A percentile compares a stretch with the other conserved stretches of the same genome.
Conservation (phyloP, 2,797 vertebrate species). For the Crax fasciolata region DNA sequence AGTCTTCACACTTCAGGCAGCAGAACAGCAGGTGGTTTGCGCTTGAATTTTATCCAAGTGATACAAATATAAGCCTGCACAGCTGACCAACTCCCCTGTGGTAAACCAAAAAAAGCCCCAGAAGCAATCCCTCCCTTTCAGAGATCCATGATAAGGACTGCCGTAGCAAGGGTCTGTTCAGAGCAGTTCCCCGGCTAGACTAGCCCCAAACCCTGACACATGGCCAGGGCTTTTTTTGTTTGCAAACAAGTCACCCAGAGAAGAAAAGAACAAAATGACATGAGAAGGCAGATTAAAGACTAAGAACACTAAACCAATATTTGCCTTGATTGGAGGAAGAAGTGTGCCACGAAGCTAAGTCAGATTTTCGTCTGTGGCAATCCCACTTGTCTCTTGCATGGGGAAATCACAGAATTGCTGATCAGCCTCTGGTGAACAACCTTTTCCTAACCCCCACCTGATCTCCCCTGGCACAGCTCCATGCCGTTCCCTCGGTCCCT, state of each 20-base stretch:
- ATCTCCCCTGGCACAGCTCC: not conserved
- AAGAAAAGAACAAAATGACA: not conserved
- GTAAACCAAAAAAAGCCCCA: not conserved
- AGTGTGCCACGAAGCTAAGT: not conserved
- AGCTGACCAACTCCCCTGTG: not conserved
- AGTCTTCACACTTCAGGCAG: not conserved
- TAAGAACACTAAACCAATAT: not conserved
- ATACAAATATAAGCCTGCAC: not conserved
- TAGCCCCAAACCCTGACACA: not conserved
- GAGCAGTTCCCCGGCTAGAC: not conserved
- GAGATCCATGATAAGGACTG: accelerated
- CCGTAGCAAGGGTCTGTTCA: not conserved
- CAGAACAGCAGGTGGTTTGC: not conserved
- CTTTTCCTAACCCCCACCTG: not conserved
- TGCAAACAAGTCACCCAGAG: not conserved
- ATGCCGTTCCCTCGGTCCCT: not conserved
- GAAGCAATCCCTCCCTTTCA: not conserved
- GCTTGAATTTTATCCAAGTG: not conserved
- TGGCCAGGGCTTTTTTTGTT: not conserved
- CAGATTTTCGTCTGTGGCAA: not conserved
- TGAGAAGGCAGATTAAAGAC: not conserved
- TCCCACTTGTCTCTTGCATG: not conserved
- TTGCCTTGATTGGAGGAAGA: not conserved
- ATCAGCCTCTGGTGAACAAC: not conserved
- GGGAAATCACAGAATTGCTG: not conserved